Percentiles rank a stretch among this genome's conserved stretches.
Conservation (phyloP, 2,888 invertebrate genomes). For the Tetranychus truncatus region DNA sequence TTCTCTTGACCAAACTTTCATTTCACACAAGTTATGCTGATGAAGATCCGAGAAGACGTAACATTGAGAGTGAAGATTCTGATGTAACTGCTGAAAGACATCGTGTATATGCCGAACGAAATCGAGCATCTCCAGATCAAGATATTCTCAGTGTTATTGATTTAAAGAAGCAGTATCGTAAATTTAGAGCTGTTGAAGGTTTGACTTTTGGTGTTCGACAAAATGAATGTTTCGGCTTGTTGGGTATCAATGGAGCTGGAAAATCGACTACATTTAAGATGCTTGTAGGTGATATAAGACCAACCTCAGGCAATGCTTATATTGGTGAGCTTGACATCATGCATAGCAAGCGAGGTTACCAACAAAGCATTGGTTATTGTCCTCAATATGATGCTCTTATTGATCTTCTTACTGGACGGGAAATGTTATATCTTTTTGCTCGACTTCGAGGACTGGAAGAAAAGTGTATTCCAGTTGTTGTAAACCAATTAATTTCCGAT, state of each 20-base stretch:
- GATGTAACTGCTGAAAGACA: constrained; percentile 6
- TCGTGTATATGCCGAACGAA: not conserved
- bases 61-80: constrained; percentile 7
- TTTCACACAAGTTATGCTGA: not conserved
- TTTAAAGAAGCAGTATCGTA: constrained; percentile 23
- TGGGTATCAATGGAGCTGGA: constrained; percentile 28
- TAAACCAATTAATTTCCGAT: constrained; percentile 23
- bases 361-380: constrained; percentile 59
- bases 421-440: constrained; percentile 24
- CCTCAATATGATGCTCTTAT: constrained; percentile 71
- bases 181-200: constrained; percentile 25
- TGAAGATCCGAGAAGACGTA: not conserved
- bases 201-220: constrained; percentile 25
- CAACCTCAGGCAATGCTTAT: constrained; percentile 15
- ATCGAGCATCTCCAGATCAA: not conserved
- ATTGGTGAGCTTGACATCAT: not conserved
- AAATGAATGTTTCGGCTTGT: constrained; percentile 27
- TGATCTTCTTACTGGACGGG: constrained; percentile 31
- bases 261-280: constrained; percentile 28
- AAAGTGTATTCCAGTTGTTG: not conserved
- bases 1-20: not conserved
- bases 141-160: constrained; percentile 15
- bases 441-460: constrained; percentile 24
- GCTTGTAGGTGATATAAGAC: constrained; percentile 23
- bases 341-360: constrained; percentile 30